Evolutionary conservation across 2,888 invertebrate species (phyloP), one percentile per base, ranked within the genome.

Genomic region (Mesochorus sp.): DNA sequence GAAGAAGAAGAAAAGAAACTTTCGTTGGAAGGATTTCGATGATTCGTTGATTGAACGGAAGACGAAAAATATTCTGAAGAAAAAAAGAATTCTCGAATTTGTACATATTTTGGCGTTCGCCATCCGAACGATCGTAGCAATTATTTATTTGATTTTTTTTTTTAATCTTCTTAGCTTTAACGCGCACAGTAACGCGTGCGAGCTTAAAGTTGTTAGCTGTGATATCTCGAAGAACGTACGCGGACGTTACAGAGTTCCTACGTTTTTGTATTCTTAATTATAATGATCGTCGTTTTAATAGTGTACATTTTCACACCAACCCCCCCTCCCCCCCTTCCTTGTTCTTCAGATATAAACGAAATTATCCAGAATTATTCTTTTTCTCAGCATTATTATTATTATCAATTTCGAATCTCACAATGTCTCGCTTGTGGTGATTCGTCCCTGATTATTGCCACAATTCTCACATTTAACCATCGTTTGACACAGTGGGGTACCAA

Each of bases 151-250:
- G 24, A 31, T 87, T 88, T 88, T 85, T 80, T 75, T 74, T 68
- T 75, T 61, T 37, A 31, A 87, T 88, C 88, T 85, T 80, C 34
- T 61, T 86, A 87, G 87, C 87, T 88, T 88, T 85, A 85, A 86
- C 81, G 82, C 81, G 79, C 79, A 83, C 79, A 53, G 31, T 61
- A 42, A 61, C 21, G n/a, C 61, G 83, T 80, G 84, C 81, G 83
- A 87, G 87, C 87, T 89, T 87, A 83, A 86, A 84, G 85, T 88
- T 85, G 82, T 87, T 85, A 89, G 88, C 90, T 90, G 90, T 90
- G 90, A 90, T 90, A 90, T 89, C 84, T 84, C 79, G 80, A 88
- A n/a, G n/a, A n/a, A 86, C 86, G 86, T 89, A 88, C 85, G 86
- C 82, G 87, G 84, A 86, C 86, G 85, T 88, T 53, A 83, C 83